A percentile compares a stretch with the other conserved stretches of the same genome.
Evolutionary conservation across 2,113 vertebrate species (phyloP).

Genomic region (Gymnocephalus cernua): DNA sequence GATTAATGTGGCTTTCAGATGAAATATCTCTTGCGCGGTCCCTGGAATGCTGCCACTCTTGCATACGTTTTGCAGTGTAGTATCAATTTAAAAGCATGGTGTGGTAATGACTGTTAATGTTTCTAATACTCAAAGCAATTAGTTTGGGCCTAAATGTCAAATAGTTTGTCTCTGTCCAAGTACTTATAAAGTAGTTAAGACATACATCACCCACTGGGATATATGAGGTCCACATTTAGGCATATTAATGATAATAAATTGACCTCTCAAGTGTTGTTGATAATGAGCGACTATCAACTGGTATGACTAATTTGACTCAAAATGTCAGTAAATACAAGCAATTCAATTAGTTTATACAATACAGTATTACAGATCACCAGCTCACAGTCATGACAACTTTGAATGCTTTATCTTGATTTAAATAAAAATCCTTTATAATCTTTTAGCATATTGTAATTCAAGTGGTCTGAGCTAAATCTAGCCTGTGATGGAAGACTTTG

Average conservation of each 20-base stretch:
- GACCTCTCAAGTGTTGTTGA: slow-evolving; percentile 28
- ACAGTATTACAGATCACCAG: not conserved
- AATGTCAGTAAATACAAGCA: slow-evolving; percentile 47
- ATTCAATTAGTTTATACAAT: not conserved
- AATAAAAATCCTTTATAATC: no score
- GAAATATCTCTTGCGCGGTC: not conserved
- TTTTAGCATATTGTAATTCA: no score
- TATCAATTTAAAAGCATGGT: slow-evolving; percentile 29
- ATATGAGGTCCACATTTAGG: slow-evolving; percentile 8
- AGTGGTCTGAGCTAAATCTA: no score
- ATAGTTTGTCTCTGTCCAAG: slow-evolving; percentile 1
- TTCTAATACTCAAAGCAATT: slow-evolving; percentile 44
- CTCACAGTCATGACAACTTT: no score
- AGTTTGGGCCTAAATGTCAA: slow-evolving; percentile 48
- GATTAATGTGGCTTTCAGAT: slow-evolving; percentile 4
- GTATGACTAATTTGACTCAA: slow-evolving; percentile 16
- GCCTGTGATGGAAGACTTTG: no score
- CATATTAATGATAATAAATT: slow-evolving; percentile 32
- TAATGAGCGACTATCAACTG: slow-evolving; percentile 31
- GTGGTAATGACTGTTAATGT: slow-evolving; percentile 1
- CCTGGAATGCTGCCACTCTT: not conserved
- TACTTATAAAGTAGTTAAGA: not conserved
- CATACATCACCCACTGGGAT: not conserved
- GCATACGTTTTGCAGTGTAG: not conserved
- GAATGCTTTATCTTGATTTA: not conserved